A percentile compares a stretch with the other conserved stretches of the same genome.
These are phyloP conservation scores for Lepidurus arcticus DNA, from an alignment of 1,140 invertebrate species.

Conservation along the genomic window DNA sequence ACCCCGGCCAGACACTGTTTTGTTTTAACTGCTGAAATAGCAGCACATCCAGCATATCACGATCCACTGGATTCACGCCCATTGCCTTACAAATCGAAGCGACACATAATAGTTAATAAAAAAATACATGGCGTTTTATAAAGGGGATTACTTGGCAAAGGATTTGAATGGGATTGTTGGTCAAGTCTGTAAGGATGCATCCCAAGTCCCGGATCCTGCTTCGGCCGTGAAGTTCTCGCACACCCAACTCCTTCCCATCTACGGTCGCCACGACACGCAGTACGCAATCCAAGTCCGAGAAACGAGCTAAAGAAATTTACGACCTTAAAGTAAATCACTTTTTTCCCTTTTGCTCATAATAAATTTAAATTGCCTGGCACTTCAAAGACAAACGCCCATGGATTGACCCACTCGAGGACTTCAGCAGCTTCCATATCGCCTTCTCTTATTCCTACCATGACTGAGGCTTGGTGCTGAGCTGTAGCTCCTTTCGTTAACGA, in stretches of 20 bases:
- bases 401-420: slow-evolving; percentile 31
- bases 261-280: background rate
- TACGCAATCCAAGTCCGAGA: background rate
- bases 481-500: background rate
- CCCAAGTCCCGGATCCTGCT: slow-evolving; percentile 72
- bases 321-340: background rate
- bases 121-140: background rate
- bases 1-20: slow-evolving; percentile 74
- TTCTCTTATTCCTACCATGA: slow-evolving; percentile 21
- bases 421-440: background rate
- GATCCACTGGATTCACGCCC: slow-evolving; percentile 65
- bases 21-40: slow-evolving; percentile 70
- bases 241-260: slow-evolving; percentile 64
- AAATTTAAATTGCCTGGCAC: slow-evolving; percentile 28
- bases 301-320: background rate
- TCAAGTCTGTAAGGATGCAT: slow-evolving; percentile 62
- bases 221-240: slow-evolving; percentile 75
- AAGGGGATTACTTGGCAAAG: slow-evolving; percentile 48
- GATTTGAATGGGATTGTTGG: slow-evolving; percentile 72
- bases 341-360: background rate
- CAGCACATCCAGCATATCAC: slow-evolving; percentile 71
- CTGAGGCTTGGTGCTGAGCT: background rate
- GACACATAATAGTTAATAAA: background rate
- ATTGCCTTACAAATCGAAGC: slow-evolving; percentile 56
- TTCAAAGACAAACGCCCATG: slow-evolving; percentile 21